Base-by-base conservation (phyloP, 2,113 vertebrate genomes). In the Lampris megalopsis region DNA sequence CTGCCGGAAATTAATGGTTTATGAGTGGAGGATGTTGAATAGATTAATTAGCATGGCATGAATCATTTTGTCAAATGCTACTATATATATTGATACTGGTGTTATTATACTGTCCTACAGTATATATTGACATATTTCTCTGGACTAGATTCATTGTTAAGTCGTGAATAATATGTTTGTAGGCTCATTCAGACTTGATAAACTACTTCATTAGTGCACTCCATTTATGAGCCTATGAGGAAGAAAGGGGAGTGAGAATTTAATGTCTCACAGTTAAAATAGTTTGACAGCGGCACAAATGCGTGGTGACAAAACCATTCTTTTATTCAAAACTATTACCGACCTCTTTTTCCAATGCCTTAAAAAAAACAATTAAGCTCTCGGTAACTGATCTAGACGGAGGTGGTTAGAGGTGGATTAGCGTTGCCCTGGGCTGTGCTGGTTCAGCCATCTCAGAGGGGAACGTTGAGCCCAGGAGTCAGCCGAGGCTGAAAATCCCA, bases 21-120 rank as follows among this genome's bases (percentile, higher is more conserved):
- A 82, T 86, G 86, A 50, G 66, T 80, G 49, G 68, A n/a, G 67
- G 79, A 75, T 53, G 71, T 69, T 67, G 77, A 80, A 78, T 69
- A 90, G 89, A 86, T 88, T 85, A 79, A 92, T 93, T 87, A 81
- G 76, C 71, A 35, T 82, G 60, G 82, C 84, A 86, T 90, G 79
- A 89, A 87, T 90, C 86, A 89, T 76, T 88, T 82, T 86, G 81
- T 90, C 88, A 92, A 75, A 77, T 79, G 66, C 73, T 72, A 38
- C 77, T 53, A 47, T 68, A 59, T 72, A 66, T 88, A 92, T 90
- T 87, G 85, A 86, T 81, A 85, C 24, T 24, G 24, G 24, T 24
- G 24, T 24, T 24, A 24, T 24, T 24, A 24, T 24, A 24, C 24
- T 24, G 24, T 79, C 66, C 73, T 72, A 38, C 77, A 57, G 48